Conservation (phyloP, 2,113 vertebrate genomes). For the Zosterops pallidus region DNA sequence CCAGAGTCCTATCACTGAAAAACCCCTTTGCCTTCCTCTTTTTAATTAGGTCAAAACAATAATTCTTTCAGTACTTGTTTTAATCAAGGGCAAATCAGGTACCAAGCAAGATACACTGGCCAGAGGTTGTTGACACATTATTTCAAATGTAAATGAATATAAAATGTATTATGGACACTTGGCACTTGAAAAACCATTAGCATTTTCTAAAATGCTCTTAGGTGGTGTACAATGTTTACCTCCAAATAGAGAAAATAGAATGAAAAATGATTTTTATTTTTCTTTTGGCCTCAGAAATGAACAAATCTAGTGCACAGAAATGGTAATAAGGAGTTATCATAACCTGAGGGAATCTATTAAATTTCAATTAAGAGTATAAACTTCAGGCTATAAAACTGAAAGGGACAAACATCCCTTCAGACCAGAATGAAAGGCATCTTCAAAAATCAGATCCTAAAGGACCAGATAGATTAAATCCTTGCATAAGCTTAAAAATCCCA, state of each 20-base stretch:
- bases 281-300: neutral
- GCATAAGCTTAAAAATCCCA: constrained; percentile 55
- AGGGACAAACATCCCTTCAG: constrained; percentile 61
- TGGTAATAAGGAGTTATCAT: constrained; percentile 19
- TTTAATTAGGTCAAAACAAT: neutral
- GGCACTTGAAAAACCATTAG: neutral
- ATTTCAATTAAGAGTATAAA: constrained; percentile 60
- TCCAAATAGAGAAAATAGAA: neutral
- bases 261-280: neutral
- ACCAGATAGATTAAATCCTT: constrained; percentile 65
- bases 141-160: neutral
- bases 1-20: neutral
- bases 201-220: neutral
- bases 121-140: neutral
- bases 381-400: constrained; percentile 52
- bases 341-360: constrained; percentile 58
- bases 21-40: neutral
- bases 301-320: neutral
- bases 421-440: constrained; percentile 68
- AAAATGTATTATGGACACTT: neutral
- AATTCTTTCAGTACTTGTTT: neutral
- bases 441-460: constrained; percentile 60
- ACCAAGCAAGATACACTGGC: neutral
- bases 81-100: neutral
- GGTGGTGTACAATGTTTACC: neutral